Conservation (phyloP, 2,113 vertebrate species). For the Chinchilla lanigera region DNA sequence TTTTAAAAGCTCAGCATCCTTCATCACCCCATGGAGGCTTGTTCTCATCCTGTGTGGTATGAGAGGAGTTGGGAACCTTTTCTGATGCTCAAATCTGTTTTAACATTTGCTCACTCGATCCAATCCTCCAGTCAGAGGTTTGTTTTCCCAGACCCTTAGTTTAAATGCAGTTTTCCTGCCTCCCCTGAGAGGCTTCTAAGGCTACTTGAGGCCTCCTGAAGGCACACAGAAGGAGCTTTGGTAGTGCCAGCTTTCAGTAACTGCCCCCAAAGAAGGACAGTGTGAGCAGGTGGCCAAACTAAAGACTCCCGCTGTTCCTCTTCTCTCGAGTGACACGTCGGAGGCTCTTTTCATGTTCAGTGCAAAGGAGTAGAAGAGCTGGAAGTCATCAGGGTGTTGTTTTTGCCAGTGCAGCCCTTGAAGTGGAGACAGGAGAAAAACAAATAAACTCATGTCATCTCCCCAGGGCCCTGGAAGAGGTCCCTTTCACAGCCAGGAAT, state of each 20-base stretch:
- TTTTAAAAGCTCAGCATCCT: background rate
- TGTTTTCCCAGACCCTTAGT: background rate
- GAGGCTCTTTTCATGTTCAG: slow-evolving; percentile 59
- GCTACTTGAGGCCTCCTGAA: background rate
- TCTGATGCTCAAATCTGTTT: background rate
- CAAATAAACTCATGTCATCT: slow-evolving; percentile 82
- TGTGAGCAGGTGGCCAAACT: background rate
- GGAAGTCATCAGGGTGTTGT: slow-evolving; percentile 82
- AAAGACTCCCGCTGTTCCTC: background rate
- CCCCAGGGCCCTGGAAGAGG: slow-evolving; percentile 79
- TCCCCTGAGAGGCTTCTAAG: background rate
- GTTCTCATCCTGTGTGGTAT: background rate
- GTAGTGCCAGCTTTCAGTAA: background rate
- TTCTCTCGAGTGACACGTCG: background rate
- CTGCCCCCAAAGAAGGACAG: background rate
- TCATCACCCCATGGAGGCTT: background rate
- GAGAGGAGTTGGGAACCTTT: background rate
- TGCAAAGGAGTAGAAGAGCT: slow-evolving; percentile 75
- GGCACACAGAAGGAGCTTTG: background rate
- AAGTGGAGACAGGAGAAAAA: slow-evolving; percentile 83
- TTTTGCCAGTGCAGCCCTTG: slow-evolving; percentile 82
- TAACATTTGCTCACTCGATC: background rate
- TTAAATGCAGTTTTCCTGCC: background rate
- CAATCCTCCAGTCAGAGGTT: background rate
- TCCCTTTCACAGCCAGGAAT: slow-evolving; percentile 83